Evolutionary conservation across 2,113 vertebrate species (phyloP).

Genomic region (Catharus fuscescens): DNA sequence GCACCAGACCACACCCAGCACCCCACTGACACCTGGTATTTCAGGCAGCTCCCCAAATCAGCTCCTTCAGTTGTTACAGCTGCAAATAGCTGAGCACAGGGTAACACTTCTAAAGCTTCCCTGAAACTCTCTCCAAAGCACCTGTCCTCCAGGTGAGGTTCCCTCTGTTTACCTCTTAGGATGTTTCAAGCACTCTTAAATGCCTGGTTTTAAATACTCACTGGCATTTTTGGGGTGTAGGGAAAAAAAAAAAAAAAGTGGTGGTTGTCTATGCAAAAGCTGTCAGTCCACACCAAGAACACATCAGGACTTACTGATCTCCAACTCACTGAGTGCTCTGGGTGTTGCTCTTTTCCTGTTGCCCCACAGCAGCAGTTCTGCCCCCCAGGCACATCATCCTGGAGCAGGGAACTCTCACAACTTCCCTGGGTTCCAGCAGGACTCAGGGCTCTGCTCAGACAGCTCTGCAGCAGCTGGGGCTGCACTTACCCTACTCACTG

Average conservation of each 20-base stretch:
- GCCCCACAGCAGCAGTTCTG: background rate
- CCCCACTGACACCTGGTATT: background rate
- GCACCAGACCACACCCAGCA: background rate
- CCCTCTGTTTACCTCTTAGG: background rate
- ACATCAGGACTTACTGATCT: background rate
- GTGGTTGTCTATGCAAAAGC: background rate
- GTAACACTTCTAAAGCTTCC: background rate
- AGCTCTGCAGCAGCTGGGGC: background rate
- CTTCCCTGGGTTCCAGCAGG: background rate
- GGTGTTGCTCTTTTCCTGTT: background rate
- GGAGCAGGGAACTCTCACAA: fast-evolving
- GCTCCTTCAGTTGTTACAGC: too few species aligned
- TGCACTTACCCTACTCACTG: fast-evolving
- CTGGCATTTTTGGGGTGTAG: background rate
- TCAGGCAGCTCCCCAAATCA: background rate
- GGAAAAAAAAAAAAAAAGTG: fast-evolving
- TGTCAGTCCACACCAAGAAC: background rate
- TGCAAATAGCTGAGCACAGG: background rate
- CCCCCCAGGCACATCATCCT: fast-evolving
- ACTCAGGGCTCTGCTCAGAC: background rate
- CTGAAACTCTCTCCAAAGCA: background rate
- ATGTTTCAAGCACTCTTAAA: background rate
- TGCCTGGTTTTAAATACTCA: background rate
- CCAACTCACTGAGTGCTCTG: background rate
- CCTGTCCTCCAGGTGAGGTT: background rate